Conservation (phyloP, 2,113 vertebrate genomes). For the Cinclus cinclus region DNA sequence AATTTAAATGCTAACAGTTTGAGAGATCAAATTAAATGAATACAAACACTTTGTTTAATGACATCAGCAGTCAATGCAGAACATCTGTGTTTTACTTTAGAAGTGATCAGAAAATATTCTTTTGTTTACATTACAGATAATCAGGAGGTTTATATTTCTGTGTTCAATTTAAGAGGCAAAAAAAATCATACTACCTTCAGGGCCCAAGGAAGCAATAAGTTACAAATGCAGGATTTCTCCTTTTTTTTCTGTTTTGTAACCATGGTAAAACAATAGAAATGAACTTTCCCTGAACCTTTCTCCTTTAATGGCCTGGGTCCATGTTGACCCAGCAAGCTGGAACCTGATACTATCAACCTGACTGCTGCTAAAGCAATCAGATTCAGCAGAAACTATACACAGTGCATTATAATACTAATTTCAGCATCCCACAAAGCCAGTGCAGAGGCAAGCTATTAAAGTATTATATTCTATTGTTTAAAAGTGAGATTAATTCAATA, state of each 20-base stretch:
- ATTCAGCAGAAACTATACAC: slow-evolving; percentile 89
- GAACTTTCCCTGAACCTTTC: slow-evolving; percentile 99
- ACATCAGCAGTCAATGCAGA: slow-evolving; percentile 66
- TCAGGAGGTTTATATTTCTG: slow-evolving; percentile 79
- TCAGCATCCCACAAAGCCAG: slow-evolving; percentile 86
- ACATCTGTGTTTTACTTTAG: slow-evolving; percentile 69
- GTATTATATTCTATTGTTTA: slow-evolving; percentile 88
- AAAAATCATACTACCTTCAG: slow-evolving; percentile 75
- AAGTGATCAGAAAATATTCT: slow-evolving; percentile 73
- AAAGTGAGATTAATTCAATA: slow-evolving; percentile 78
- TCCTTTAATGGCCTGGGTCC: slow-evolving; percentile 92
- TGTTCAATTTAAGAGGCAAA: slow-evolving; percentile 82
- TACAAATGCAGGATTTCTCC: slow-evolving; percentile 86
- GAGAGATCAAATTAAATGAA: slow-evolving; percentile 71
- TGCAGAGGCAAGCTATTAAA: slow-evolving; percentile 84
- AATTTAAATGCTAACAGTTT: slow-evolving; percentile 64
- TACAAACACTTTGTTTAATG: slow-evolving; percentile 70
- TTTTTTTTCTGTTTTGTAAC: slow-evolving; percentile 86
- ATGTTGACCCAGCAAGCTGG: slow-evolving; percentile 91
- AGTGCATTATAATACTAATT: slow-evolving; percentile 84
- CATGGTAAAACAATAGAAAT: slow-evolving; percentile 93
- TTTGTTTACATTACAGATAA: slow-evolving; percentile 79
- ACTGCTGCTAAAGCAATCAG: slow-evolving; percentile 96
- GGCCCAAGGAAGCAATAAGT: slow-evolving; percentile 80
- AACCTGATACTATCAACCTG: slow-evolving; percentile 93